Evolutionary conservation across 2,113 vertebrate species (phyloP).

Genomic region (Empidonax traillii): DNA sequence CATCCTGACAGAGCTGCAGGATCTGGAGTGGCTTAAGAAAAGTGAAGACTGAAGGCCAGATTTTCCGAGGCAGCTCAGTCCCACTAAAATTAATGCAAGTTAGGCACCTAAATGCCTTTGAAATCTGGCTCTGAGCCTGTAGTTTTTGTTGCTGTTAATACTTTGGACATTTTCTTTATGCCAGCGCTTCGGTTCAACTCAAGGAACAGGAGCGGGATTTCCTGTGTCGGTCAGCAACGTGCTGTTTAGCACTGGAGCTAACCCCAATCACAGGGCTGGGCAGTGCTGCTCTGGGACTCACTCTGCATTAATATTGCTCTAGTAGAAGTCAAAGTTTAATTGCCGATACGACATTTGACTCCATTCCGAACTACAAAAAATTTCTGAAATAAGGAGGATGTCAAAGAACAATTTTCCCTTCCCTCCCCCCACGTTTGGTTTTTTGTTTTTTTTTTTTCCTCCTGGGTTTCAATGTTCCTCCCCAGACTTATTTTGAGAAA

Average conservation of each 20-base stretch:
- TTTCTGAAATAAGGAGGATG: constrained; percentile 36
- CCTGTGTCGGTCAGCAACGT: constrained; percentile 71
- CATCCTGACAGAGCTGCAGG: neutral
- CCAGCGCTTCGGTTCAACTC: constrained; percentile 52
- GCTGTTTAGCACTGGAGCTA: constrained; percentile 66
- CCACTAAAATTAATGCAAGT: neutral
- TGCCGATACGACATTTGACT: constrained; percentile 26
- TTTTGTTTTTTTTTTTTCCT: neutral
- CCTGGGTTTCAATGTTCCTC: neutral
- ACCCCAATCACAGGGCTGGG: constrained; percentile 5
- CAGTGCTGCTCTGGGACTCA: constrained; percentile 5
- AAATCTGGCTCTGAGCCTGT: constrained; percentile 30
- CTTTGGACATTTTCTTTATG: constrained; percentile 18
- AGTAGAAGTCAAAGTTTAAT: constrained; percentile 70
- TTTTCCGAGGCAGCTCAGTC: constrained; percentile 9
- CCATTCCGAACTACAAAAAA: neutral
- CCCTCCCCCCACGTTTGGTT: neutral
- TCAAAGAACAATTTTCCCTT: neutral
- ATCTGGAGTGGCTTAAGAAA: constrained; percentile 26
- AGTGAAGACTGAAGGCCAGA: neutral
- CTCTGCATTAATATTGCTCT: constrained; percentile 56
- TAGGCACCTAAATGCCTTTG: constrained; percentile 39
- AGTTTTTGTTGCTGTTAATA: constrained; percentile 43
- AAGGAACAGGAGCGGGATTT: constrained; percentile 72
- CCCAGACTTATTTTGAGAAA: neutral